These are phyloP conservation scores for Lordiphosa stackelbergi DNA, from an alignment of 1,140 invertebrate genomes.

Conservation along the genomic window DNA sequence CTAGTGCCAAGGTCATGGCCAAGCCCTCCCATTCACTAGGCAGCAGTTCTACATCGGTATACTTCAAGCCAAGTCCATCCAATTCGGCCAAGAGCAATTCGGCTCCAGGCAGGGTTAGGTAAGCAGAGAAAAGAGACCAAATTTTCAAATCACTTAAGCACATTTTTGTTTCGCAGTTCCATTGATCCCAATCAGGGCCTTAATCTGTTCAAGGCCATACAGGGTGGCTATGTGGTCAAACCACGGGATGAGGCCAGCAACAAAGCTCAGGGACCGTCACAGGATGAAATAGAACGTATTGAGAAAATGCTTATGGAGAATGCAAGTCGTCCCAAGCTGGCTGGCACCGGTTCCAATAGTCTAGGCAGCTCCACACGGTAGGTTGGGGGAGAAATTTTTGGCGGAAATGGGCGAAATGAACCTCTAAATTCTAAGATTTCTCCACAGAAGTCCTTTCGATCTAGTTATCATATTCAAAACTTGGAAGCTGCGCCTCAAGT, in stretches of 20 bases:
- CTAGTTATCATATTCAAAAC: slow-evolving; percentile 50
- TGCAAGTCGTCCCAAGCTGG: slow-evolving; percentile 59
- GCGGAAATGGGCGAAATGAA: slow-evolving; percentile 18
- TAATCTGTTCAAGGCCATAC: slow-evolving; percentile 80
- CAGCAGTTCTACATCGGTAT: slow-evolving; percentile 76
- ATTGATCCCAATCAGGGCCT: slow-evolving; percentile 77
- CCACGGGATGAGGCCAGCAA: slow-evolving; percentile 86
- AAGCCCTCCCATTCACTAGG: slow-evolving; percentile 77
- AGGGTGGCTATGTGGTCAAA: slow-evolving; percentile 88
- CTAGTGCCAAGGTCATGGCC: slow-evolving; percentile 78
- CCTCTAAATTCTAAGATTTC: slow-evolving; percentile 16
- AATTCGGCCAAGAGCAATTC: slow-evolving; percentile 77
- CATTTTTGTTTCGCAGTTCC: slow-evolving; percentile 46
- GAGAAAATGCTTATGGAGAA: slow-evolving; percentile 79
- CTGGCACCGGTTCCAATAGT: slow-evolving; percentile 75
- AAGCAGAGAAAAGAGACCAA: neutral
- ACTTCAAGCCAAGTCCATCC: slow-evolving; percentile 75
- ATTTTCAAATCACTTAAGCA: neutral
- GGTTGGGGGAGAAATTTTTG: slow-evolving; percentile 4
- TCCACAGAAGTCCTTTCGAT: slow-evolving; percentile 44
- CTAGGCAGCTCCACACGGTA: slow-evolving; percentile 73
- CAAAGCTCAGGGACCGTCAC: slow-evolving; percentile 81
- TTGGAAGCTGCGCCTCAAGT: slow-evolving; percentile 52
- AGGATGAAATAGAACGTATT: slow-evolving; percentile 81
- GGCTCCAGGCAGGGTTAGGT: slow-evolving; percentile 73